Base-by-base conservation (phyloP, 2,797 vertebrate genomes). In the Poeciliopsis infans region DNA sequence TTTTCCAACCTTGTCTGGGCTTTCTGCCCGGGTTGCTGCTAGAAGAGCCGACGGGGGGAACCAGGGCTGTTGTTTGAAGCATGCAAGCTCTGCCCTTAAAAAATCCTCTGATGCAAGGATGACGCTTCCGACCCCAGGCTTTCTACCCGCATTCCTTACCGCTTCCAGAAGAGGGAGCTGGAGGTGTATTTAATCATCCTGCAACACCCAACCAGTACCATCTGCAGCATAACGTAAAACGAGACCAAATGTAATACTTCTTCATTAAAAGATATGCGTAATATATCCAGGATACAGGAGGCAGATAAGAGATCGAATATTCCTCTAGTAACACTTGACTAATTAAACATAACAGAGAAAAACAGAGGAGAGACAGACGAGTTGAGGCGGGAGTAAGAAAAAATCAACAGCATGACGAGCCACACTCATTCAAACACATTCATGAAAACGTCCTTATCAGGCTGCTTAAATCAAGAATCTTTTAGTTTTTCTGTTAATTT, bases 151-250 rank as follows among this genome's bases (percentile, higher is more conserved):
- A 2, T 73, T 46, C 47, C 57, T 36, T 43, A 0, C 41, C 79
- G 49, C 78, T n/a, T 80, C 81, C 88, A 75, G 74, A 45, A 84
- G 90, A 45, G 86, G 89, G 85, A 13, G 51, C 86, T 80, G 72
- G 15, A 79, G 79, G 2, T 33, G 72, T 28, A n/a, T 74, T 2
- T 47, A 31, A 69, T 70, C 0, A 3, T 0, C 2, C 59, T 23
- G 20, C 51, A 47, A 12, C 73, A 10, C 57, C 0, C 31, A 49
- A 46, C 7, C 47, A 64, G 46, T 0, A 2, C n/a, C 53, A n/a
- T 11, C 51, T 57, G 10, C 25, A 45, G 72, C 28, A 16, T 36
- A 15, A 53, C 20, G 16, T 71, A 45, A 72, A 61, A 72, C 33
- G 33, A 49, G 28, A 33, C 12, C 4, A 49, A 28, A 70, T 66